Evolutionary conservation across 2,113 vertebrate genomes (phyloP), one percentile per base, ranked within the genome.

Genomic region (Grallaria varia): DNA sequence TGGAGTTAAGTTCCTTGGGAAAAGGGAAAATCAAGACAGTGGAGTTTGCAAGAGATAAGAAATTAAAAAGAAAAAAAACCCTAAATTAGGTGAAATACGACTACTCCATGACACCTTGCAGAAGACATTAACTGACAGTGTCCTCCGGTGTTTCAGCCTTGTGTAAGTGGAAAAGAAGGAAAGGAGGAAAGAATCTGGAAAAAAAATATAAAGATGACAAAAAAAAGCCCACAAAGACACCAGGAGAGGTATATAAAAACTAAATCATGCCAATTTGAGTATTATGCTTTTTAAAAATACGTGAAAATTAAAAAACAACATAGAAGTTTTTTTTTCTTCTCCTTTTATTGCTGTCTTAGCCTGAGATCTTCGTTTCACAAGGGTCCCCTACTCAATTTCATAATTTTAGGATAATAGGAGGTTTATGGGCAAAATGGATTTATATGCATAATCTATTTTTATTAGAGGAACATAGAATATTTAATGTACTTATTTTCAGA

Each of bases 401-500:
- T 62, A 60, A 63, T 81, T 90, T 24, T 58, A 84, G 91, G 89
- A 76, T 78, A 92, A 87, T 8, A 71, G 8, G 39, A 53, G 7
- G 9, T 37, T 89, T 87, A 23, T 77, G 94, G 87, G 52, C 50
- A 76, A 92, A 56, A 72, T 28, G 37, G 39, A 63, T 23, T 62
- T 78, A 50, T 45, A 27, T n/a, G 19, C 14, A 78, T 42, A 82
- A 50, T 63, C 28, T 33, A 33, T 39, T n/a, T 58, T 45, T 76
- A 59, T 73, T 76, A 87, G 60, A 31, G 49, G 60, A 72, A 95
- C 37, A 73, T 1, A 64, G 11, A 40, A 23, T 44, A 82, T 80
- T 84, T 68, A 93, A 83, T 68, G 45, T 83, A 91, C 24, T 93
- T 96, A 78, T 62, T 89, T 87, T 95, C 37, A 56, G 68, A 79